Evolutionary conservation across 1,140 invertebrate genomes (phyloP).

Genomic region (Drosophila ohnishii): DNA sequence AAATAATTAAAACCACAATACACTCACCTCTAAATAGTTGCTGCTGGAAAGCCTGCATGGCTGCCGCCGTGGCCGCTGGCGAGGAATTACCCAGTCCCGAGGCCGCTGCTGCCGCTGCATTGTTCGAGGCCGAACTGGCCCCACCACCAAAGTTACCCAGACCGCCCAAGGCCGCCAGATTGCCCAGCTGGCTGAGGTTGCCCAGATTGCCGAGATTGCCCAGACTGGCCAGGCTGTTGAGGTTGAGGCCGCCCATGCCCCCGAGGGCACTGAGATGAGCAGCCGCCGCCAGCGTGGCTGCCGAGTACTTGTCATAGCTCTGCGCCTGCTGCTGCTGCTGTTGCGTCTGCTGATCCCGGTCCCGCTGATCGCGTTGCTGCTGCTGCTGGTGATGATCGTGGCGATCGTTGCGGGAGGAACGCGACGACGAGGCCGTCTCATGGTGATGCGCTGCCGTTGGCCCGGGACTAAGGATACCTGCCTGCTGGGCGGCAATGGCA

Average conservation of each 20-base stretch:
- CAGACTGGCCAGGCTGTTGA: conserved; percentile 69
- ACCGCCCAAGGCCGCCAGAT: conserved; percentile 75
- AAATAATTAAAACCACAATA: not conserved
- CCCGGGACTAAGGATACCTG: conserved; percentile 85
- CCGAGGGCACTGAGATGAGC: conserved; percentile 78
- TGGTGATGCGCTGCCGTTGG: conserved; percentile 84
- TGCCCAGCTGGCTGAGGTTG: conserved; percentile 80
- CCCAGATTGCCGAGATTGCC: conserved; percentile 66
- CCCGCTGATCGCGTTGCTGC: conserved; percentile 83
- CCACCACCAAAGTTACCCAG: conserved; percentile 78
- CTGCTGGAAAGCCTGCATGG: conserved; percentile 91
- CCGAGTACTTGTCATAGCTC: conserved; percentile 84
- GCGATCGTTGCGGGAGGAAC: conserved; percentile 62
- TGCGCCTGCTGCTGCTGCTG: conserved; percentile 79
- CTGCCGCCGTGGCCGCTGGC: conserved; percentile 87
- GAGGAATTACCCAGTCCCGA: conserved; percentile 62
- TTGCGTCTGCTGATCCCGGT: conserved; percentile 75
- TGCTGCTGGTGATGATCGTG: conserved; percentile 71
- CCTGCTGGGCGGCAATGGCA: conserved; percentile 83
- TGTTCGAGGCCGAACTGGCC: conserved; percentile 85
- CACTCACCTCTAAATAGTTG: conserved; percentile 88
- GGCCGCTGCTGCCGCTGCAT: conserved; percentile 59
- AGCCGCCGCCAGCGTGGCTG: conserved; percentile 82
- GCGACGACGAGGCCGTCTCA: conserved; percentile 65
- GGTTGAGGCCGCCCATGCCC: conserved; percentile 75